Base-by-base conservation (phyloP, 2,797 vertebrate genomes). In the Helostoma temminkii region DNA sequence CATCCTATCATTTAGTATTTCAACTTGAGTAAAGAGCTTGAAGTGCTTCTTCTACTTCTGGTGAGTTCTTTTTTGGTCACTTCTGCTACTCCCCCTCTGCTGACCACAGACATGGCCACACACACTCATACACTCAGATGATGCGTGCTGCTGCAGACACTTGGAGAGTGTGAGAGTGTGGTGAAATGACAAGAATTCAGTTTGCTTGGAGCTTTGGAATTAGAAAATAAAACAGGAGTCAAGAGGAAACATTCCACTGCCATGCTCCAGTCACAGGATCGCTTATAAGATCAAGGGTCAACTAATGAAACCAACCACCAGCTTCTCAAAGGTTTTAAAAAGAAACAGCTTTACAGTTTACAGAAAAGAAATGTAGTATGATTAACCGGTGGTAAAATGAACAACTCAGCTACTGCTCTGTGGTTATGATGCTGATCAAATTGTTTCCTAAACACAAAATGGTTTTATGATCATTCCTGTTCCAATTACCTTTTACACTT, bases 181-280 rank as follows among this genome's bases (percentile, higher is more conserved):
- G 43, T 70, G 59, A 81, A 77, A 71, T 75, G 73, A 84, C 72
- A 77, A 50, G 65, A 76, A 84, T 80, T 45, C 65, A 65, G 78
- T 76, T 64, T 52, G 64, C 64, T 54, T 55, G 76, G 70, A 68
- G 76, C 76, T 87, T 88, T 78, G 39, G 85, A 90, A 85, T 88
- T 81, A 77, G 66, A 89, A 91, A 90, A 85, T 75, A 66, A 84
- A 90, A 86, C n/a, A 81, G 60, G 47, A 85, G 86, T 89, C 86
- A 80, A 81, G 76, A 78, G 80, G 85, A 72, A 88, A 84, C 91
- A 91, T 91, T 92, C 90, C 89, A 56, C 63, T 76, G 83, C 74
- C 76, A 59, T 74, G 81, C 85, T 86, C 79, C 69, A 82, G 89
- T 89, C 89, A 91, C 83, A 82, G 90, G 89, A 90, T 91, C 87